Percentiles rank a stretch among this genome's conserved stretches.
These are phyloP conservation scores for Trichonephila clavipes DNA, from an alignment of 1,140 invertebrate genomes.

Conservation along the genomic window DNA sequence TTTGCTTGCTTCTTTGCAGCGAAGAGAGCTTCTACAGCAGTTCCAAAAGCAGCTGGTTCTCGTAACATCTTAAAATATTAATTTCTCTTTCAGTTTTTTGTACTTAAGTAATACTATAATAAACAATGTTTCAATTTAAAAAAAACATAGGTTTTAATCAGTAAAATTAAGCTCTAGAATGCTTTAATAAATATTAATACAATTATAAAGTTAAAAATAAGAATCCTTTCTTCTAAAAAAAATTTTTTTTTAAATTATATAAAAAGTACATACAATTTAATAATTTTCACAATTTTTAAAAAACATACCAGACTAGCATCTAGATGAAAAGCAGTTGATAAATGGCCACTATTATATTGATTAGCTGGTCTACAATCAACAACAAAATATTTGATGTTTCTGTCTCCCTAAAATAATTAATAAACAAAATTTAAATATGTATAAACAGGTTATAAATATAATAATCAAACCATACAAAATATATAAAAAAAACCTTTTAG, in stretches of 20 bases:
- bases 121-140: too few species aligned
- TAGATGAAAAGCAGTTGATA: slow-evolving; percentile 98
- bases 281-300: background rate
- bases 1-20: slow-evolving; percentile 94
- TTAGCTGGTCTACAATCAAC: slow-evolving; percentile 98
- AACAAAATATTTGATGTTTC: slow-evolving; percentile 90
- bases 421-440: background rate
- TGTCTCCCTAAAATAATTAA: slow-evolving; percentile 23
- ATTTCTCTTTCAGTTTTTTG: too few species aligned
- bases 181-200: too few species aligned
- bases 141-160: too few species aligned
- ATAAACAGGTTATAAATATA: too few species aligned
- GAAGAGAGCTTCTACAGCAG: slow-evolving; percentile 95
- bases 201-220: too few species aligned
- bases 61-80: slow-evolving; percentile 89
- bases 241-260: too few species aligned
- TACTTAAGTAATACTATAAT: too few species aligned
- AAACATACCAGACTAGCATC: slow-evolving; percentile 91
- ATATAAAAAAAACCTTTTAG: too few species aligned
- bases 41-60: slow-evolving; percentile 95
- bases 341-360: slow-evolving; percentile 97
- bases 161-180: too few species aligned
- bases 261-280: background rate
- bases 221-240: too few species aligned
- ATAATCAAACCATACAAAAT: too few species aligned